These are phyloP conservation scores for Dynastes hyllus DNA, from an alignment of 2,888 invertebrate species.

Conservation along the genomic window DNA sequence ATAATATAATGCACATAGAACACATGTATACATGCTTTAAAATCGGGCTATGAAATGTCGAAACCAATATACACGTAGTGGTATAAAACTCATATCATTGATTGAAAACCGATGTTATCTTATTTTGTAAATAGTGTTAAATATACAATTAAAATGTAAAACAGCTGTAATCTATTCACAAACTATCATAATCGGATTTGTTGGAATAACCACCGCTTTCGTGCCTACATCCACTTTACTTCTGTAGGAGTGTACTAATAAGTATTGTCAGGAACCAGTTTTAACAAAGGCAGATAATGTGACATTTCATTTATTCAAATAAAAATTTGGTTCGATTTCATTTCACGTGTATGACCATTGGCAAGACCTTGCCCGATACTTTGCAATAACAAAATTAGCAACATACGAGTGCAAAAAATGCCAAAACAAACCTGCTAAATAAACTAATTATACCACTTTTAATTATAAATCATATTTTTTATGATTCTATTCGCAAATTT, in stretches of 20 bases:
- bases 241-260: neutral
- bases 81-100: too few species aligned
- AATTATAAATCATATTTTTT: constrained; percentile 11
- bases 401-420: neutral
- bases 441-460: neutral
- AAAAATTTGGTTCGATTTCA: neutral
- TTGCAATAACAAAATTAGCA: neutral
- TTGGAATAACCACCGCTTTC: too few species aligned
- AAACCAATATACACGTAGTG: too few species aligned
- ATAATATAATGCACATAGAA: too few species aligned
- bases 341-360: neutral
- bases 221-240: too few species aligned
- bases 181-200: neutral
- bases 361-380: neutral
- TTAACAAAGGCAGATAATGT: constrained; percentile 1
- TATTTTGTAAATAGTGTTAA: too few species aligned
- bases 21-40: too few species aligned
- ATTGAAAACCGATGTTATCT: too few species aligned
- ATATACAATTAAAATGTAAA: constrained; percentile 1
- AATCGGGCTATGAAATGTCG: too few species aligned
- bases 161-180: neutral
- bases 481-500: neutral
- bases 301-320: constrained; percentile 6
- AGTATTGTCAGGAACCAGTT: constrained; percentile 8
- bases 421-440: neutral